phyloP scores from a whole-genome alignment of 2,888 invertebrate species.

The Phyllotreta striolata region DNA sequence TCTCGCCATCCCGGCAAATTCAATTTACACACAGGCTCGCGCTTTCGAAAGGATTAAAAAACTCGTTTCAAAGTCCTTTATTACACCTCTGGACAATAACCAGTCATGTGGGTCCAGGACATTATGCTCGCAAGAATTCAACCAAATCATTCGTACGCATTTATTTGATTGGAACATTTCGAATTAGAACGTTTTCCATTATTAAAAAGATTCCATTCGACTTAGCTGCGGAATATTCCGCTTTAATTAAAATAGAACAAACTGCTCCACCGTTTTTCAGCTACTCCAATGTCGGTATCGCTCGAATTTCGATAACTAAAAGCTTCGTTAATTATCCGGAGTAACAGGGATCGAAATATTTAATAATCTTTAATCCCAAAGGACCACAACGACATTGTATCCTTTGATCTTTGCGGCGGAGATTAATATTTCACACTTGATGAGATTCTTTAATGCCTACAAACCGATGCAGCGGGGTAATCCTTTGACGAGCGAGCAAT shows the following conservation, averaged over 20 bases:
- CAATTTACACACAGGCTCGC: constrained; percentile 56
- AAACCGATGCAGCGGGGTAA: constrained; percentile 28
- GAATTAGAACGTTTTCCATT: constrained; percentile 18
- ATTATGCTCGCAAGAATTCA: constrained; percentile 46
- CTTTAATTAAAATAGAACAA: no score
- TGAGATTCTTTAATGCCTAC: constrained; percentile 35
- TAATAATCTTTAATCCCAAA: constrained; percentile 22
- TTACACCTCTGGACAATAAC: constrained; percentile 51
- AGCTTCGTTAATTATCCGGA: not conserved
- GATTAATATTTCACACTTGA: constrained; percentile 38
- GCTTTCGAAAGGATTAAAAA: constrained; percentile 54
- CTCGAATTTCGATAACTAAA: constrained; percentile 3
- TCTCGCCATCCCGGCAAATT: constrained; percentile 56
- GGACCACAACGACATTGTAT: constrained; percentile 16
- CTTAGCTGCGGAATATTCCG: no score
- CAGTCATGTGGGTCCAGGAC: constrained; percentile 46
- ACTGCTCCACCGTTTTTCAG: no score
- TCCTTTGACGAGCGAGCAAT: constrained; percentile 27
- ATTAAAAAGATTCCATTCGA: constrained; percentile 10
- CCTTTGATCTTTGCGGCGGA: constrained; percentile 31
- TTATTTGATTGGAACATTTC: constrained; percentile 42
- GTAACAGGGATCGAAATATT: constrained; percentile 1
- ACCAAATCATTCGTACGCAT: constrained; percentile 46
- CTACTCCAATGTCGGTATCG: no score
- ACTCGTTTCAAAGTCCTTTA: constrained; percentile 52